These are phyloP conservation scores for Bombus consobrinus DNA, from an alignment of 1,140 invertebrate genomes.

Conservation along the genomic window DNA sequence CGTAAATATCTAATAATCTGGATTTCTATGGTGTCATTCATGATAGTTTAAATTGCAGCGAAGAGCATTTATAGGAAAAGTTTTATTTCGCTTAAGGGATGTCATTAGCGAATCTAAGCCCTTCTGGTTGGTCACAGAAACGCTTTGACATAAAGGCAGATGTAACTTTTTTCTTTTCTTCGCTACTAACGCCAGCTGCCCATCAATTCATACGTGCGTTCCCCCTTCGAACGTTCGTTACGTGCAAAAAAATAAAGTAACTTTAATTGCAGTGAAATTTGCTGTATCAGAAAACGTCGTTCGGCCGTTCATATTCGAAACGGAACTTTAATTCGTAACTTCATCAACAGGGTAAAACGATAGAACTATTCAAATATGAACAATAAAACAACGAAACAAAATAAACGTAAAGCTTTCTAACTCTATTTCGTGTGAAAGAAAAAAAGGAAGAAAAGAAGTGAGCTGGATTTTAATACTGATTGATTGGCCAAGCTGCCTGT, in stretches of 20 bases:
- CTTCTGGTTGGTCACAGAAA: neutral
- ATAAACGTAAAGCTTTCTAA: too few relatives aligned
- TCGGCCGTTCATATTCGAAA: neutral
- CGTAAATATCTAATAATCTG: neutral
- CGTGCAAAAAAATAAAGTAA: neutral
- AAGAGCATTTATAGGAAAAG: neutral
- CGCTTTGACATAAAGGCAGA: neutral
- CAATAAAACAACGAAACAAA: neutral
- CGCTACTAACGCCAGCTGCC: neutral
- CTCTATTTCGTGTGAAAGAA: too few relatives aligned
- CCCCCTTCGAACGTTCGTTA: neutral
- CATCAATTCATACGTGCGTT: too few relatives aligned
- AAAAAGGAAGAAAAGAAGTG: neutral
- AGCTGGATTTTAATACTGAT: neutral
- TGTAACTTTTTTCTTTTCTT: neutral
- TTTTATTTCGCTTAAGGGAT: neutral
- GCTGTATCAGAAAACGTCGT: neutral
- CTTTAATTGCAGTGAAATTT: constrained; percentile 9
- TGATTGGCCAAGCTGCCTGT: neutral
- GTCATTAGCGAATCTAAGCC: neutral
- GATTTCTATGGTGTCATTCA: too few relatives aligned
- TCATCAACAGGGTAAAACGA: neutral
- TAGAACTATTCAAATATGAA: neutral
- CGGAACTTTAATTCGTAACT: neutral
- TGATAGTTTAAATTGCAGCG: too few relatives aligned